Evolutionary conservation across 1,140 invertebrate genomes (phyloP), one percentile per base, ranked within the genome.

Genomic region (Drosophila insularis): DNA sequence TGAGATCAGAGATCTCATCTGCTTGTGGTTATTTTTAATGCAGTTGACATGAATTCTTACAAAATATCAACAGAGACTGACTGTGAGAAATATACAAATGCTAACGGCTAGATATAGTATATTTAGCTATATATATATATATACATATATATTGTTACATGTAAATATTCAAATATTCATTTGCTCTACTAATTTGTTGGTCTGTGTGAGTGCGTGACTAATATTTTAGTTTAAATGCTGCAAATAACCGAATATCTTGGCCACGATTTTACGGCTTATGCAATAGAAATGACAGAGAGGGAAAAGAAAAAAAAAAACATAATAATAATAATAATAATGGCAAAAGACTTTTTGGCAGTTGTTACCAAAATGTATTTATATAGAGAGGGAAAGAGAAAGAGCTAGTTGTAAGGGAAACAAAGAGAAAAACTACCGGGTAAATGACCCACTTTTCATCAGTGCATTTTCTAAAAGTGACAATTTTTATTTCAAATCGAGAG

Each of bases 41-140:
- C 82, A 87, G 75, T 71, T 80, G 76, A 76, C 82, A 86, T 86
- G 79, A 86, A 87, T 89, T 86, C 82, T 87, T 86, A 87, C 82
- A 81, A 87, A 86, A 86, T 87, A 81, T 76, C 75, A 67, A 55
- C 70, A 35, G 27, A 39, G 43, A 37, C 8, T 11, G 32, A 46
- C 43, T 50, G 43, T 50, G 66, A 60, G 58, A 80, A 79, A 80
- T 58, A 78, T 58, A 68, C 70, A 71, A 61, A 74, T 74, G 63
- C 67, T 54, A 46, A 43, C 56, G 46, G 43, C 0, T 19, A 63
- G n/a, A 63, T 55, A 70, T 70, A 27, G 27, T 27, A 31, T 77
- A 74, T 69, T 56, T 65, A 76, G 40, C 35, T 67, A 80, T 55
- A 55, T 54, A 78, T 66, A 78, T 55, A 60, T 32, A 54, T 63